Evolutionary conservation across 64 coral and sea anemone genomes (phyloP), one percentile per base, ranked within the genome.

Genomic region (Astreopora myriophthalma): DNA sequence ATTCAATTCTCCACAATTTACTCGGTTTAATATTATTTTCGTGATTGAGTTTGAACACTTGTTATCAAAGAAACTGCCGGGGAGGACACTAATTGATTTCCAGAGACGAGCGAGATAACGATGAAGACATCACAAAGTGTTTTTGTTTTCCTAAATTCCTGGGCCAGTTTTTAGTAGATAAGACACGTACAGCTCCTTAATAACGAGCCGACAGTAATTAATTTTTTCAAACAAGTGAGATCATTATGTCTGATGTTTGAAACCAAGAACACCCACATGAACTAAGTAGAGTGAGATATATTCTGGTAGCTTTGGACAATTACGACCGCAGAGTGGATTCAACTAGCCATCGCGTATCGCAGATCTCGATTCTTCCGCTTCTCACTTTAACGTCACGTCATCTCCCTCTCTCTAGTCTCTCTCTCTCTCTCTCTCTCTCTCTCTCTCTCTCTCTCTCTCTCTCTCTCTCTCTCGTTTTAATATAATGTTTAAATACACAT

Each of bases 11-110:
- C 23, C 12, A 64, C 12, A 24, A 64, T 11, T 23, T 7, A 26
- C 4, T 16, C n/a, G n/a, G n/a, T n/a, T n/a, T n/a, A n/a, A n/a
- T n/a, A n/a, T n/a, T n/a, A n/a, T 24, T 3, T 64, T 64, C 9
- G 0, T 8, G 3, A 5, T 64, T 64, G 23, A 64, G 3, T 29
- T 46, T 48, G 74, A 29, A 8, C 12, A 26, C 38, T 44, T 76
- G 17, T 75, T 42, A 27, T 64, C 61, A 26, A 64, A 16, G 61
- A 24, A 64, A 26, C 61, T 51, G 55, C 27, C 44, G 55, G 55
- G 51, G 49, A n/a, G 78, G 78, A 82, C 78, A 82, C 16, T 82
- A 82, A 82, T 82, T 82, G 48, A 82, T 82, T 82, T 82, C 3
- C 31, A 36, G 17, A 82, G 78, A 82, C 19, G 51, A 35, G 51